Conservation (phyloP, 2,888 invertebrate species). For the Meiosimyza platycephala region DNA sequence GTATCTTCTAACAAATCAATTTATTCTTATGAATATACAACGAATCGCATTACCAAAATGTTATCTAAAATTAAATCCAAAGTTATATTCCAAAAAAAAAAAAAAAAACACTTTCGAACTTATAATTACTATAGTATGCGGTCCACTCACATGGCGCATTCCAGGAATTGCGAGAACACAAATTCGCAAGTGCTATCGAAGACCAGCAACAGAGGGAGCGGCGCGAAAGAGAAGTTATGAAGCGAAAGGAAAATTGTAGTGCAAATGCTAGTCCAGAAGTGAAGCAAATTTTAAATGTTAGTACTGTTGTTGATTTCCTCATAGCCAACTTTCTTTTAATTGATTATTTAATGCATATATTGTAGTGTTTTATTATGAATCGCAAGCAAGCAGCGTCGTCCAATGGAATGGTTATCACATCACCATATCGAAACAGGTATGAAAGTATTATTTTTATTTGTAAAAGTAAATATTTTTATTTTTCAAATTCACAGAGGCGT, state of each 20-base stretch:
- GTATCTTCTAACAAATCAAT: too few species aligned
- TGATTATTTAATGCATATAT: slow-evolving; percentile 7
- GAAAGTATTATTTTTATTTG: slow-evolving; percentile 40
- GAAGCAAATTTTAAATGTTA: slow-evolving; percentile 92
- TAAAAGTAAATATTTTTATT: neutral
- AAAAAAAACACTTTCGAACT: slow-evolving; percentile 46
- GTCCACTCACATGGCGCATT: slow-evolving; percentile 69
- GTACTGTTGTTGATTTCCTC: slow-evolving; percentile 21
- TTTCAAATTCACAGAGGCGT: slow-evolving; percentile 69
- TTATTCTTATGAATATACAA: too few species aligned
- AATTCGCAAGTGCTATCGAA: slow-evolving; percentile 70
- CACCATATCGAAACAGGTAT: slow-evolving; percentile 84
- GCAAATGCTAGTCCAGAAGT: slow-evolving; percentile 97
- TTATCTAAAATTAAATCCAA: too few species aligned
- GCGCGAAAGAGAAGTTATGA: slow-evolving; percentile 86
- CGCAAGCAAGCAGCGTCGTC: slow-evolving; percentile 83
- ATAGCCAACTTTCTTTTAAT: neutral
- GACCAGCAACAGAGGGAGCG: slow-evolving; percentile 78
- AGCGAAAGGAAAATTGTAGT: slow-evolving; percentile 96
- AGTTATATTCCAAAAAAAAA: slow-evolving; percentile 4
- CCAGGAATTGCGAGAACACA: slow-evolving; percentile 88
- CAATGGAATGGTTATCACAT: slow-evolving; percentile 75
- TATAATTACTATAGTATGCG: slow-evolving; percentile 66
- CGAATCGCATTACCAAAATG: too few species aligned
- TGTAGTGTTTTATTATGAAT: slow-evolving; percentile 82